Percentiles rank a stretch among this genome's conserved stretches.
phyloP scores from a whole-genome alignment of 2,797 vertebrate species.

The Acanthurus tractus region DNA sequence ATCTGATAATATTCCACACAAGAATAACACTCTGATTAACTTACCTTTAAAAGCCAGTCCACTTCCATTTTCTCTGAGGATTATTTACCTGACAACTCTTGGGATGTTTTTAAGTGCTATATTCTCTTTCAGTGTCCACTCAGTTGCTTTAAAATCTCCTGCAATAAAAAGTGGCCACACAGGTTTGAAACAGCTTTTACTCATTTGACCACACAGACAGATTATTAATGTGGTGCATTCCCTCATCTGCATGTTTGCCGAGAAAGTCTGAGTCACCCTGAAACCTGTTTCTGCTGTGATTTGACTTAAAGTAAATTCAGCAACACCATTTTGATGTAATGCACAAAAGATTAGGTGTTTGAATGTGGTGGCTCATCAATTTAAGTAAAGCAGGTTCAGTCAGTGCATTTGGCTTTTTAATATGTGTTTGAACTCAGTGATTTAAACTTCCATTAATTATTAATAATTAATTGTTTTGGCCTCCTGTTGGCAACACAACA shows the following conservation, averaged over 20 bases:
- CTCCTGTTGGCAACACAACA: background rate
- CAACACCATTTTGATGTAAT: background rate
- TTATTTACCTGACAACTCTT: background rate
- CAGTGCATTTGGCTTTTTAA: background rate
- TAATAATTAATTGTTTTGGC: background rate
- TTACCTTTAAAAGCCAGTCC: conserved; percentile 1
- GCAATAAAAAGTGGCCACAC: background rate
- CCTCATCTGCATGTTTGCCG: background rate
- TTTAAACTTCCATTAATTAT: background rate
- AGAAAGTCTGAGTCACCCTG: background rate
- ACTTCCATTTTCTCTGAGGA: background rate
- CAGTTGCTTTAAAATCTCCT: background rate
- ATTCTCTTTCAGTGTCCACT: background rate
- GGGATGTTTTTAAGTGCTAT: background rate
- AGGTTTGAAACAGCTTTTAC: conserved; percentile 10
- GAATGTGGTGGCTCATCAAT: background rate
- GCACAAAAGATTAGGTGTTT: background rate
- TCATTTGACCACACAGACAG: background rate
- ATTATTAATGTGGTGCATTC: background rate
- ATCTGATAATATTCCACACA: conserved; percentile 14
- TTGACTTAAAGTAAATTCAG: background rate
- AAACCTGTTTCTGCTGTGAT: background rate
- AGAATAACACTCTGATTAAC: conserved; percentile 25
- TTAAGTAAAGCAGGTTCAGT: background rate
- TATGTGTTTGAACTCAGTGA: background rate